Conservation (phyloP, 2,797 vertebrate species). For the Lacerta bilineata region DNA sequence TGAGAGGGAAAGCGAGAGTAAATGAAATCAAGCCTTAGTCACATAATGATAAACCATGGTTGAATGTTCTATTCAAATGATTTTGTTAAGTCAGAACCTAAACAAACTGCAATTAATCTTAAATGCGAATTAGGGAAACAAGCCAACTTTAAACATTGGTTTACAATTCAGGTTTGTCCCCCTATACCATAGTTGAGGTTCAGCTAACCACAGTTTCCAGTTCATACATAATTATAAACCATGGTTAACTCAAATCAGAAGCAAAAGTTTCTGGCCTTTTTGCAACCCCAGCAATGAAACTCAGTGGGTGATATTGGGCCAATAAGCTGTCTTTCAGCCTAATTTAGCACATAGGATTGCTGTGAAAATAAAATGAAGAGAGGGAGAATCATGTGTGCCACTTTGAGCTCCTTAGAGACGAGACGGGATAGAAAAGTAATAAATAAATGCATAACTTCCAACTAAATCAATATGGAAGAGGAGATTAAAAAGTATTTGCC, state of each 20-base stretch:
- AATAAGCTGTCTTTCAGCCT: too few species aligned
- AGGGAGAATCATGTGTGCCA: too few species aligned
- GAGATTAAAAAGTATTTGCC: background rate
- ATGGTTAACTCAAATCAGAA: background rate
- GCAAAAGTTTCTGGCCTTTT: too few species aligned
- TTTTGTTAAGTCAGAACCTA: background rate
- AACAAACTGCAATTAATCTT: background rate
- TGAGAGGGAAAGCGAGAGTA: background rate
- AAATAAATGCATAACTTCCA: too few species aligned
- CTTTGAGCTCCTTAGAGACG: too few species aligned
- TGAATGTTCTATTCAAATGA: background rate
- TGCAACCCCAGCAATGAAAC: too few species aligned
- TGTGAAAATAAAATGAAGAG: too few species aligned
- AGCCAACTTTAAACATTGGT: background rate
- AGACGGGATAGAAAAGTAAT: too few species aligned
- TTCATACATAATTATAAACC: background rate
- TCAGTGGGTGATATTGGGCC: too few species aligned
- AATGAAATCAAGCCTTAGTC: background rate
- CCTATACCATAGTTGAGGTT: background rate
- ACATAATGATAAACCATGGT: background rate
- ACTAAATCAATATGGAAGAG: background rate
- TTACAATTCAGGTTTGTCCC: background rate
- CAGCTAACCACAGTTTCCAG: background rate
- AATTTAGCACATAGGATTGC: too few species aligned
- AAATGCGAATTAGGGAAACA: background rate